Evolutionary conservation across 2,888 invertebrate genomes (phyloP).

Genomic region (Drosophila acutilabella): DNA sequence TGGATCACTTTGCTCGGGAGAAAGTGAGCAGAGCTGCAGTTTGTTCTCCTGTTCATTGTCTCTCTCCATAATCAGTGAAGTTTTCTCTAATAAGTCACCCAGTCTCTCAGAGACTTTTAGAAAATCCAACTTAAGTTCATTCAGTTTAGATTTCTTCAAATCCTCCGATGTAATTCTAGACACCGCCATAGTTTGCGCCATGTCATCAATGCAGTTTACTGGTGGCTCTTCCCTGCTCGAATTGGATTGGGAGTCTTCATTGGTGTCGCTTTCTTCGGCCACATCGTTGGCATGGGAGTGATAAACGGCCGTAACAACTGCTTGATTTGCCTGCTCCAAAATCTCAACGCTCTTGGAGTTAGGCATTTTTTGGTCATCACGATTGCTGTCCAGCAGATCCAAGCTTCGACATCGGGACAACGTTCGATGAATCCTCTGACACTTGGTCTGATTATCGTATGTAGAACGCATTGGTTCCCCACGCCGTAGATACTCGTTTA

Average conservation of each 20-base stretch:
- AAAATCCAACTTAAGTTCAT: constrained; percentile 75
- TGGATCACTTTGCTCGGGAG: constrained; percentile 47
- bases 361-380: constrained; percentile 66
- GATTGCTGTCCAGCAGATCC: constrained; percentile 87
- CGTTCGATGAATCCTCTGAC: constrained; percentile 86
- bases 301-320: constrained; percentile 67
- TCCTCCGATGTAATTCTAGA: constrained; percentile 10
- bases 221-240: constrained; percentile 25
- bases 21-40: constrained; percentile 51
- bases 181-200: background rate
- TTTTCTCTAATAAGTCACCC: constrained; percentile 81
- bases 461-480: constrained; percentile 88
- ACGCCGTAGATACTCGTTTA: constrained; percentile 90
- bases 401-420: constrained; percentile 90
- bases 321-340: constrained; percentile 79
- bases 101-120: constrained; percentile 81
- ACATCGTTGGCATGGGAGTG: constrained; percentile 35
- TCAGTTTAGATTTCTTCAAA: constrained; percentile 62
- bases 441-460: constrained; percentile 85
- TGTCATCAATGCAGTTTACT: constrained; percentile 11
- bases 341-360: constrained; percentile 86
- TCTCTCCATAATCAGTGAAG: constrained; percentile 82
- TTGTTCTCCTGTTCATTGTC: constrained; percentile 73
- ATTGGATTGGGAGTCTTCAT: constrained; percentile 54
- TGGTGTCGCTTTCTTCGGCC: constrained; percentile 48